Evolutionary conservation across 1,140 invertebrate genomes (phyloP), one percentile per base, ranked within the genome.

Genomic region (Orius insidiosus): DNA sequence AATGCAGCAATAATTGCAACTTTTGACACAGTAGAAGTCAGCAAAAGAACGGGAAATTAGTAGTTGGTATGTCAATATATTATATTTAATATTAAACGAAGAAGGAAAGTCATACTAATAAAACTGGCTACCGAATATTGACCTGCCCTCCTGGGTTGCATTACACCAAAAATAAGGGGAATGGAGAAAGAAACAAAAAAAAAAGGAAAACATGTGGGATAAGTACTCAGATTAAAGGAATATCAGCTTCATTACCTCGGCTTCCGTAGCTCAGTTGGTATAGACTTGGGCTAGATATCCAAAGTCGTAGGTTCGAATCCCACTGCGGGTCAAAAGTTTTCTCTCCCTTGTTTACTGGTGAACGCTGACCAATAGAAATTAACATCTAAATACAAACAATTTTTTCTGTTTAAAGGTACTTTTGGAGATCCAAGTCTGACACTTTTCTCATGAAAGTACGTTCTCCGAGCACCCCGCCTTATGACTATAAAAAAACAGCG

Each of bases 41-140:
- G 58, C 35, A 60, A 60, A 42, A 63, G 61, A 31, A 60, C 62
- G 68, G 63, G 54, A 70, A 70, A 54, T 56, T 70, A 6, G 52
- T 68, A 30, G 54, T 68, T 49, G 71, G 71, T 70, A 55, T 58
- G 60, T 53, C 33, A 16, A 39, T 13, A 18, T 13, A 39, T n/a
- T n/a, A n/a, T n/a, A n/a, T n/a, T n/a, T n/a, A n/a, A n/a, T n/a
- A n/a, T n/a, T n/a, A n/a, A n/a, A n/a, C n/a, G n/a, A n/a, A n/a
- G n/a, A n/a, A n/a, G n/a, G n/a, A n/a, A n/a, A n/a, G n/a, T n/a
- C n/a, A n/a, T n/a, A n/a, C n/a, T n/a, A n/a, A n/a, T n/a, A n/a
- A n/a, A n/a, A n/a, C n/a, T n/a, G n/a, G n/a, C n/a, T n/a, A n/a
- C n/a, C n/a, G n/a, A n/a, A n/a, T n/a, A n/a, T n/a, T n/a, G n/a